A percentile compares a stretch with the other conserved stretches of the same genome.
Conservation (phyloP, 1,140 invertebrate genomes). For the Carposina sasakii region DNA sequence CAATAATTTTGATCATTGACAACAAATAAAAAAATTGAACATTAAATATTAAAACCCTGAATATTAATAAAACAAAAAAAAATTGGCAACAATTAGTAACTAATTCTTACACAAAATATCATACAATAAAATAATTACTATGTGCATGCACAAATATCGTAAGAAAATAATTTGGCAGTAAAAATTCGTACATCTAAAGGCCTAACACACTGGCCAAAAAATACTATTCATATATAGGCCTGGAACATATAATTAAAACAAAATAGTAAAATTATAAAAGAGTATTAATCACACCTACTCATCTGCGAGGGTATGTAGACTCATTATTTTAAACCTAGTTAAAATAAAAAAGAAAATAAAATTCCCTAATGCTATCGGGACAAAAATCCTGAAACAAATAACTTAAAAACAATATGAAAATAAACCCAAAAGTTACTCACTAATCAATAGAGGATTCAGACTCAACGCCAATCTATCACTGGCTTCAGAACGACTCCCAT, state of each 20-base stretch:
- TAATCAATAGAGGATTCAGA: constrained; percentile 69
- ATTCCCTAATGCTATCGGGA: constrained; percentile 72
- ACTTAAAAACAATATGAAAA: constrained; percentile 73
- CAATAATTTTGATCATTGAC: constrained; percentile 71
- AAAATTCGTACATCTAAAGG: constrained; percentile 71
- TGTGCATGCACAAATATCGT: constrained; percentile 70
- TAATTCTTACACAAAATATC: constrained; percentile 65
- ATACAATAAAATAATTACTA: constrained; percentile 70
- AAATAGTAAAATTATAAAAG: constrained; percentile 65
- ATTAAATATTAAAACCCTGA: constrained; percentile 67
- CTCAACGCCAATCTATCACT: constrained; percentile 54
- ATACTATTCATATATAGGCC: constrained; percentile 70
- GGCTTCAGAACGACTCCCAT: constrained; percentile 23
- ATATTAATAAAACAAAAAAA: constrained; percentile 64
- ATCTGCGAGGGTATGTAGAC: constrained; percentile 58
- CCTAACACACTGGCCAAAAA: constrained; percentile 65
- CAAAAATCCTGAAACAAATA: constrained; percentile 73
- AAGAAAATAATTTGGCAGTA: constrained; percentile 73
- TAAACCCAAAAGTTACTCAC: constrained; percentile 70
- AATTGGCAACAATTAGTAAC: constrained; percentile 70
- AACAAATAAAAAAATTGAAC: constrained; percentile 66
- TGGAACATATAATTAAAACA: constrained; percentile 59
- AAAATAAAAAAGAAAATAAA: constrained; percentile 71
- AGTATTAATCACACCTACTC: constrained; percentile 67
- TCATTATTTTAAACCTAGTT: constrained; percentile 56